Percentiles rank a stretch among this genome's conserved stretches.
phyloP scores from a whole-genome alignment of 1,140 invertebrate species.

The Drosophila sturtevanti region DNA sequence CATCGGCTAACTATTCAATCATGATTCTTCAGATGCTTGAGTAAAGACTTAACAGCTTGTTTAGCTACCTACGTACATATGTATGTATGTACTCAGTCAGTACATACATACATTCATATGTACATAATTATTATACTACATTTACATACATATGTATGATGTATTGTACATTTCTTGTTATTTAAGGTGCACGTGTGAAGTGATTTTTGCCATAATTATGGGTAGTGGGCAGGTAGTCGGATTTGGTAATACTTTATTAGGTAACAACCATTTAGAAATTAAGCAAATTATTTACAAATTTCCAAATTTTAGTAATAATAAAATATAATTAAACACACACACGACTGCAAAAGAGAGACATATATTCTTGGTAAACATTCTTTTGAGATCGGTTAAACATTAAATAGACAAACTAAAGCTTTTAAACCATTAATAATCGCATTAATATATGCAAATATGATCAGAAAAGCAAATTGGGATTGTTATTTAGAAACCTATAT shows the following conservation, averaged over 20 bases:
- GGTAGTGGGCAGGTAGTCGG: neutral
- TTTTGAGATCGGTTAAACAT: no score
- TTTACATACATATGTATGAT: neutral
- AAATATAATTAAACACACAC: no score
- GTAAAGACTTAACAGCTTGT: slow-evolving; percentile 2
- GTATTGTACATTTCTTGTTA: neutral
- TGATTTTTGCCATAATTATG: neutral
- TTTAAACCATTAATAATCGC: no score
- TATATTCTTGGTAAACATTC: no score
- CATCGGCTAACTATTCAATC: slow-evolving; percentile 14
- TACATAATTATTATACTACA: neutral
- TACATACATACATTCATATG: neutral
- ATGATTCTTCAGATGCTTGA: slow-evolving; percentile 8
- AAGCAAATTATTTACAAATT: slow-evolving; percentile 1
- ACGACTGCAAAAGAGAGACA: no score
- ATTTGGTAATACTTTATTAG: slow-evolving; percentile 5
- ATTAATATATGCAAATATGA: no score
- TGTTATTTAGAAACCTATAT: no score
- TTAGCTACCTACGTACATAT: neutral
- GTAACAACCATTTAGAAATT: slow-evolving; percentile 6
- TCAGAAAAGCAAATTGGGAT: no score
- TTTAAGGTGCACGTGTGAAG: neutral
- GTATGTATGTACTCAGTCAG: neutral
- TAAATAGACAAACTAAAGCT: no score
- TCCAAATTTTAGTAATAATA: no score